These are phyloP conservation scores for Kobus ellipsiprymnus DNA, from an alignment of 2,113 vertebrate genomes.

Conservation along the genomic window DNA sequence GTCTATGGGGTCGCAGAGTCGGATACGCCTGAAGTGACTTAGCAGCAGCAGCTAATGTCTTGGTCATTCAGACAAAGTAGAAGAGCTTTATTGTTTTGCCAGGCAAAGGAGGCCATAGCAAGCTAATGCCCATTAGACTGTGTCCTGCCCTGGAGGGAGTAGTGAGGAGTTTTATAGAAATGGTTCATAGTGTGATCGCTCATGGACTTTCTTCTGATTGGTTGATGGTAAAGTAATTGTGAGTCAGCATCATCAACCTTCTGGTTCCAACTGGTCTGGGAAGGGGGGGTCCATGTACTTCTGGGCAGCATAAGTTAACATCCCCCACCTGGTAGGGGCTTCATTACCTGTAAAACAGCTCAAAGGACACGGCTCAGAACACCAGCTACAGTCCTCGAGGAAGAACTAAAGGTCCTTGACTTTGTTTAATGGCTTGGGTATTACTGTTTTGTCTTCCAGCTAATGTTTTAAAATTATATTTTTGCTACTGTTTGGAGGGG, in stretches of 20 bases:
- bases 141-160: background rate
- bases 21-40: no score
- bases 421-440: background rate
- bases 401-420: background rate
- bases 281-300: background rate
- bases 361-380: background rate
- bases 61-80: background rate
- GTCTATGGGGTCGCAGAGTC: no score
- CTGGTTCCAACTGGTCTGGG: background rate
- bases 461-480: background rate
- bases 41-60: background rate
- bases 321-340: background rate
- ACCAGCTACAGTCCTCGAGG: background rate
- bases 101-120: background rate
- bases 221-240: background rate
- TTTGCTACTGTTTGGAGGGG: background rate
- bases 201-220: background rate
- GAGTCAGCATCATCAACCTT: background rate
- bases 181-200: background rate
- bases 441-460: background rate
- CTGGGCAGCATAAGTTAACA: background rate
- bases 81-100: background rate
- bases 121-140: background rate
- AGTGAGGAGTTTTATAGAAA: background rate
- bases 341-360: background rate